Conservation (phyloP, 2,888 invertebrate species). For the Cephus rjabovi region DNA sequence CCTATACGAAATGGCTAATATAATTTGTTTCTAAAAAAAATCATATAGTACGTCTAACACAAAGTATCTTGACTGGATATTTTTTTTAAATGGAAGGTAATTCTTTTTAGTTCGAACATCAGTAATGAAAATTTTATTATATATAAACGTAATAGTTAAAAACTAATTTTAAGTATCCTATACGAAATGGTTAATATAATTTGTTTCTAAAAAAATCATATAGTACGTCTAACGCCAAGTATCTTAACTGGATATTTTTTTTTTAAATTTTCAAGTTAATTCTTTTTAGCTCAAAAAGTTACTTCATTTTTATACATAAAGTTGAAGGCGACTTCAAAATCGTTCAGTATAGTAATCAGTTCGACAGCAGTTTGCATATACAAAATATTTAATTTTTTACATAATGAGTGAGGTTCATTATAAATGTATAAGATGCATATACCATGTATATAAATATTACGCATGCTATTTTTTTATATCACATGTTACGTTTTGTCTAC, state of each 20-base stretch:
- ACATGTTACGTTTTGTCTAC: too few relatives aligned
- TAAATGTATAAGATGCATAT: too few relatives aligned
- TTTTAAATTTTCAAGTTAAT: slow-evolving; percentile 31
- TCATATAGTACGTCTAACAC: background rate
- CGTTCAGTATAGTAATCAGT: slow-evolving; percentile 42
- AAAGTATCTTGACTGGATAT: slow-evolving; percentile 7
- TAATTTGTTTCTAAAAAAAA: background rate
- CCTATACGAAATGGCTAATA: background rate
- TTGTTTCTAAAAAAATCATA: background rate
- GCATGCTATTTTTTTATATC: too few relatives aligned
- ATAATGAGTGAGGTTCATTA: background rate
- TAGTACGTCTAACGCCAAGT: background rate
- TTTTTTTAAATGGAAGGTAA: slow-evolving; percentile 37
- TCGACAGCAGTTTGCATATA: slow-evolving; percentile 40
- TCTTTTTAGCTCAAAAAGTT: slow-evolving; percentile 29
- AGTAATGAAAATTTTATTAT: slow-evolving; percentile 13
- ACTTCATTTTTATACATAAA: slow-evolving; percentile 27
- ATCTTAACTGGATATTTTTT: slow-evolving; percentile 18
- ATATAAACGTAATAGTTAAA: background rate
- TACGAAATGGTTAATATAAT: background rate
- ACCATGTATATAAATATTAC: too few relatives aligned
- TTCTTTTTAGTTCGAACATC: slow-evolving; percentile 29
- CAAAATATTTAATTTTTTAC: background rate
- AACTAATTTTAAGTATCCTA: background rate
- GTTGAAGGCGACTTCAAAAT: slow-evolving; percentile 46